Evolutionary conservation across 2,113 vertebrate genomes (phyloP).

Genomic region (Peromyscus maniculatus): DNA sequence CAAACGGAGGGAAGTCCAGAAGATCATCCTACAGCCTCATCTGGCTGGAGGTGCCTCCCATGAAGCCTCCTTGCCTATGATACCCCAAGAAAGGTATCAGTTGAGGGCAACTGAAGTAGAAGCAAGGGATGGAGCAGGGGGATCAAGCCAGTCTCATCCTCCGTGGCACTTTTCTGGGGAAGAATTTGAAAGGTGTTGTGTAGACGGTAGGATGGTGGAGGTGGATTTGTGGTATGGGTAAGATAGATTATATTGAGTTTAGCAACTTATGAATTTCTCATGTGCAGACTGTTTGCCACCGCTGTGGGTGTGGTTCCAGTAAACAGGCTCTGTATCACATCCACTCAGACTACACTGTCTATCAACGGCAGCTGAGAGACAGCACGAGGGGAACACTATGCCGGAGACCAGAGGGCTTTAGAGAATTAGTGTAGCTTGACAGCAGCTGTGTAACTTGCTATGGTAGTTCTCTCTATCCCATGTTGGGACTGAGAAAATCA

Average conservation of each 20-base stretch:
- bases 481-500: neutral
- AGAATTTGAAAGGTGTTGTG: neutral
- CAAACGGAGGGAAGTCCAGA: neutral
- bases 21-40: neutral
- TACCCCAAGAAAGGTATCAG: neutral
- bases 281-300: neutral
- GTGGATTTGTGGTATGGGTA: neutral
- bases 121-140: neutral
- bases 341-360: neutral
- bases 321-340: neutral
- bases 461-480: neutral
- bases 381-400: neutral
- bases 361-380: neutral
- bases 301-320: neutral
- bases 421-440: neutral
- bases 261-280: conserved; percentile 33
- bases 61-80: neutral
- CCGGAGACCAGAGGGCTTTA: neutral
- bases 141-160: neutral
- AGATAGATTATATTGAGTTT: neutral
- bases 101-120: neutral
- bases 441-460: neutral
- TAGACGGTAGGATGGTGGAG: neutral
- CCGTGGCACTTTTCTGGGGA: neutral
- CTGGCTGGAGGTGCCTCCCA: neutral